phyloP scores from a whole-genome alignment of 1,140 invertebrate species.

The Drosophila pachea region DNA sequence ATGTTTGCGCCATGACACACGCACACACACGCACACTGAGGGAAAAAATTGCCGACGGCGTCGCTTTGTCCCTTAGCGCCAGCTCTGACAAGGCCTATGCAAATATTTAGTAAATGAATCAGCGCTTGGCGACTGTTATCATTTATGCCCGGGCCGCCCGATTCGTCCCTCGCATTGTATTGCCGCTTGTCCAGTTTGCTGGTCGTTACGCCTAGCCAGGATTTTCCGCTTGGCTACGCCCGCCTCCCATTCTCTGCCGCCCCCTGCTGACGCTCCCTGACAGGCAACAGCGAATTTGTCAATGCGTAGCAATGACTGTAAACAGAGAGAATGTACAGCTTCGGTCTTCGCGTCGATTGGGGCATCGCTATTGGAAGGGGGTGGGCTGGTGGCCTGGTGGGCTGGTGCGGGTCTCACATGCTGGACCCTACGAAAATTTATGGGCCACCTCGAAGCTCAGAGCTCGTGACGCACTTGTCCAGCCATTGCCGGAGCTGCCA shows the following conservation, averaged over 20 bases:
- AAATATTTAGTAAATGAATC: constrained; percentile 79
- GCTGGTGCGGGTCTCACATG: constrained; percentile 40
- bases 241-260: not conserved
- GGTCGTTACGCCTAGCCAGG: constrained; percentile 23
- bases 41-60: constrained; percentile 57
- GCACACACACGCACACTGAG: not conserved
- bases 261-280: constrained; percentile 30
- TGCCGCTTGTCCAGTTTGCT: constrained; percentile 38
- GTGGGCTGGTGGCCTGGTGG: not conserved
- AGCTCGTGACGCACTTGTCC: constrained; percentile 73
- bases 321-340: constrained; percentile 56
- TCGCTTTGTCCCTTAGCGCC: constrained; percentile 64
- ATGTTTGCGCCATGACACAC: constrained; percentile 59
- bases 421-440: constrained; percentile 59
- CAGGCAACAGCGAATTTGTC: constrained; percentile 75
- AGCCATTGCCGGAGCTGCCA: constrained; percentile 59
- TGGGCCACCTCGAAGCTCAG: constrained; percentile 51
- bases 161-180: constrained; percentile 5
- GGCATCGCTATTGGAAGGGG: not conserved
- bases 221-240: constrained; percentile 13
- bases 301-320: constrained; percentile 77
- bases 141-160: constrained; percentile 57
- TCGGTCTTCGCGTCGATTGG: not conserved
- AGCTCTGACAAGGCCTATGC: constrained; percentile 78
- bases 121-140: constrained; percentile 77